Conservation (phyloP, 2,888 invertebrate species). For the Apomyelois bistriatella region DNA sequence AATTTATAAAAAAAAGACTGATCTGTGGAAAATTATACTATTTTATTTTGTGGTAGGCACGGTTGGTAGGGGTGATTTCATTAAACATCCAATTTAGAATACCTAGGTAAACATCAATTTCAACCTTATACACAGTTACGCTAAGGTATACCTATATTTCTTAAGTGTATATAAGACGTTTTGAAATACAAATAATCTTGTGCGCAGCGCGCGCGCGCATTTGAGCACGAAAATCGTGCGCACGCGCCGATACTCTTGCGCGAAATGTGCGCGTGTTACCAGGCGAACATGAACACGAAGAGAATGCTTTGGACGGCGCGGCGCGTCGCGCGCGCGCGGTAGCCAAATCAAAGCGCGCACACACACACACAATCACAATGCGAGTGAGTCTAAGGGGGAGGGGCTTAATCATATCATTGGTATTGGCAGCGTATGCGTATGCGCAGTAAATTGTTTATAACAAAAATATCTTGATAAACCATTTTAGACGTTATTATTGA, state of each 20-base stretch:
- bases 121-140: too few relatives aligned
- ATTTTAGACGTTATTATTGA: background rate
- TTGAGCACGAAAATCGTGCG: slow-evolving; percentile 54
- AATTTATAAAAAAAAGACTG: too few relatives aligned
- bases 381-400: background rate
- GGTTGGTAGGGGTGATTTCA: too few relatives aligned
- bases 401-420: slow-evolving; percentile 15
- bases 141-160: too few relatives aligned
- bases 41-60: too few relatives aligned
- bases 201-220: slow-evolving; percentile 38
- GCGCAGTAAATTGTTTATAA: background rate
- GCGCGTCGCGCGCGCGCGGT: background rate
- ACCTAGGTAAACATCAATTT: too few relatives aligned
- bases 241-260: slow-evolving; percentile 71
- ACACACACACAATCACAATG: background rate
- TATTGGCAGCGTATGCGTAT: slow-evolving; percentile 22
- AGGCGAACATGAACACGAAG: slow-evolving; percentile 45
- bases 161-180: too few relatives aligned
- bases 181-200: background rate
- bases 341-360: background rate
- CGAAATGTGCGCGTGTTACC: slow-evolving; percentile 76
- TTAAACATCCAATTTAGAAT: too few relatives aligned
- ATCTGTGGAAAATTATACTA: too few relatives aligned
- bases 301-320: slow-evolving; percentile 14
- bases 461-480: background rate